Percentiles rank a stretch among this genome's conserved stretches.
These are phyloP conservation scores for Corythornis vintsioides DNA, from an alignment of 2,113 vertebrate genomes.

Conservation along the genomic window DNA sequence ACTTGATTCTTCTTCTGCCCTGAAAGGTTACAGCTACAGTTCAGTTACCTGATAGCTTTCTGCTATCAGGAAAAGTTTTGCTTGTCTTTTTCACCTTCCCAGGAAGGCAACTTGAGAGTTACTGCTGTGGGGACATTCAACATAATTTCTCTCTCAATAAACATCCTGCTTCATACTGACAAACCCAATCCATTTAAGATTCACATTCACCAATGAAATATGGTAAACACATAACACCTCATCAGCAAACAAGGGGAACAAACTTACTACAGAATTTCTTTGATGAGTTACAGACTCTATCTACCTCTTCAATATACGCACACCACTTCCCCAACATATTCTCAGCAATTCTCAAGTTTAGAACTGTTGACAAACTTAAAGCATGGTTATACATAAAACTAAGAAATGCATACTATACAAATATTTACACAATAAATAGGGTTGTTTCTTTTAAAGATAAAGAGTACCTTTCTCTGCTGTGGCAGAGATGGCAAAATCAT, in stretches of 20 bases:
- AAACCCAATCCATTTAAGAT: background rate
- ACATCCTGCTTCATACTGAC: background rate
- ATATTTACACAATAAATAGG: background rate
- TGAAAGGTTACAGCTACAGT: background rate
- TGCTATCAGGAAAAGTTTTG: background rate
- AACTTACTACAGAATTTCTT: background rate
- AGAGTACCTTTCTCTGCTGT: fast-evolving
- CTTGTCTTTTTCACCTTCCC: background rate
- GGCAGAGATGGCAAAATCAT: background rate
- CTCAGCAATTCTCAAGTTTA: background rate
- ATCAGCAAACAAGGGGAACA: background rate
- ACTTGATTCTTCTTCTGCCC: background rate
- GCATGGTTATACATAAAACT: background rate
- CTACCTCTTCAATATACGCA: background rate
- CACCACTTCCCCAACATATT: fast-evolving
- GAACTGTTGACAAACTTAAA: background rate
- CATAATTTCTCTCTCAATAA: background rate
- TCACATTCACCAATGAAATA: background rate
- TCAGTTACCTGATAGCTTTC: background rate
- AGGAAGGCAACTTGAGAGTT: background rate
- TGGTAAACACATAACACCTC: background rate
- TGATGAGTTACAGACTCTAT: background rate
- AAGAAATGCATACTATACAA: background rate
- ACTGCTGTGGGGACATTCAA: background rate
- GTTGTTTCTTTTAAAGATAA: background rate